Evolutionary conservation across 30 jellyfish, hydroid and myxozoan genomes (phyloP).

Genomic region (Catostylus mosaicus): DNA sequence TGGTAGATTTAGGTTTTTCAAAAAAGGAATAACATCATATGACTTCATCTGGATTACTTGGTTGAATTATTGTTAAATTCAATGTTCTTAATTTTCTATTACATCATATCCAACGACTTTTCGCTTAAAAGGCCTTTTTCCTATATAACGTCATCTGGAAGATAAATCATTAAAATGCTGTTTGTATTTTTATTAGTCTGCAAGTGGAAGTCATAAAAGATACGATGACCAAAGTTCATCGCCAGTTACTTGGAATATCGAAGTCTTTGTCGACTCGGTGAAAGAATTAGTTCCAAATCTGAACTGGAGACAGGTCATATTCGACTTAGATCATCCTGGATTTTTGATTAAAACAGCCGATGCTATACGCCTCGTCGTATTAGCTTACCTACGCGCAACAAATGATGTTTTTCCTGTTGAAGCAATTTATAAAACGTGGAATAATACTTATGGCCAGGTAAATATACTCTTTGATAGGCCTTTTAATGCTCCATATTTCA

Average conservation of each 20-base stretch:
- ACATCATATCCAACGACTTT: too few species aligned
- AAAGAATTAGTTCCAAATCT: slow-evolving; percentile 78
- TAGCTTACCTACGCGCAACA: slow-evolving; percentile 79
- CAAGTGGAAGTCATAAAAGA: slow-evolving; percentile 45
- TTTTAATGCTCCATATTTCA: too few species aligned
- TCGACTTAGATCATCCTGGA: slow-evolving; percentile 86
- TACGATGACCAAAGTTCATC: slow-evolving; percentile 56
- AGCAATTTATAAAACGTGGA: slow-evolving; percentile 86
- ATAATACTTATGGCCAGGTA: slow-evolving; percentile 93
- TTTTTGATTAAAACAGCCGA: slow-evolving; percentile 75
- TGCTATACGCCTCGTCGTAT: slow-evolving; percentile 73
- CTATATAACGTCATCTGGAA: not conserved
- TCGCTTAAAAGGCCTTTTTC: too few species aligned
- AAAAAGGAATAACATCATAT: too few species aligned
- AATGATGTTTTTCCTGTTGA: slow-evolving; percentile 86
- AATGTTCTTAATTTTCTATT: too few species aligned
- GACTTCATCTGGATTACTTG: too few species aligned
- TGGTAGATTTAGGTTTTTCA: too few species aligned
- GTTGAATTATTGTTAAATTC: too few species aligned
- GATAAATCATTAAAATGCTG: too few species aligned
- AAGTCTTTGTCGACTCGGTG: slow-evolving; percentile 78
- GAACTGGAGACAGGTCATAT: slow-evolving; percentile 88
- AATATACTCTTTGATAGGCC: too few species aligned
- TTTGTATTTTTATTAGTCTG: slow-evolving; percentile 18
- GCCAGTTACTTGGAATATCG: slow-evolving; percentile 84